These are phyloP conservation scores for Ptilodon capucinus DNA, from an alignment of 2,888 invertebrate species.

Conservation along the genomic window DNA sequence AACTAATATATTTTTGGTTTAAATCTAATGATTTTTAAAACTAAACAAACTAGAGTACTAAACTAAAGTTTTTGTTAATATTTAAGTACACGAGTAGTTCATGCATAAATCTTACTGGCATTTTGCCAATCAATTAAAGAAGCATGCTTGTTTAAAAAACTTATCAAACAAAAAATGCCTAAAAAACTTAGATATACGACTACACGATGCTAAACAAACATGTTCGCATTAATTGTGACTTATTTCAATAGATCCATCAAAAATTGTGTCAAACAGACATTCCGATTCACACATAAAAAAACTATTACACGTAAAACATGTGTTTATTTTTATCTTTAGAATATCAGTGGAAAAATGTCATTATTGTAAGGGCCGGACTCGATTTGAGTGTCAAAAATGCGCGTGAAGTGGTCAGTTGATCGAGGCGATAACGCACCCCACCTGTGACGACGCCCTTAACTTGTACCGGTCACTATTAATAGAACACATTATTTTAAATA, in stretches of 20 bases:
- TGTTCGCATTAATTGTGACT: not conserved
- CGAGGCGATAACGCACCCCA: constrained; percentile 62
- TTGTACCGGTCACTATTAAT: not conserved
- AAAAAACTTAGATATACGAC: not conserved
- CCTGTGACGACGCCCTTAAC: constrained; percentile 43
- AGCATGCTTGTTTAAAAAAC: too few species aligned
- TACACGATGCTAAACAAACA: not conserved
- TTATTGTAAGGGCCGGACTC: constrained; percentile 38
- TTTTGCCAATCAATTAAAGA: too few species aligned
- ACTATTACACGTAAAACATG: constrained; percentile 53
- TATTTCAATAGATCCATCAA: constrained; percentile 26
- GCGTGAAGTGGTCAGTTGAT: constrained; percentile 70
- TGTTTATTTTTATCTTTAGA: constrained; percentile 56
- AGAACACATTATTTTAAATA: not conserved
- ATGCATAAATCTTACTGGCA: too few species aligned
- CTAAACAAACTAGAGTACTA: too few species aligned
- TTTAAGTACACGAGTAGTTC: too few species aligned
- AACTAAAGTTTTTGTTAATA: too few species aligned
- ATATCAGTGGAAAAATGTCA: constrained; percentile 60
- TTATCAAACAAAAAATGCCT: not conserved
- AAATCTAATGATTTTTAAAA: too few species aligned
- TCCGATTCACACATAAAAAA: constrained; percentile 17
- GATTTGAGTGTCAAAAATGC: constrained; percentile 69
- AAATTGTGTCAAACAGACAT: constrained; percentile 35
- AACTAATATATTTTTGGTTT: too few species aligned